Evolutionary conservation across 2,113 vertebrate genomes (phyloP).

Genomic region (Periophthalmus modestus): DNA sequence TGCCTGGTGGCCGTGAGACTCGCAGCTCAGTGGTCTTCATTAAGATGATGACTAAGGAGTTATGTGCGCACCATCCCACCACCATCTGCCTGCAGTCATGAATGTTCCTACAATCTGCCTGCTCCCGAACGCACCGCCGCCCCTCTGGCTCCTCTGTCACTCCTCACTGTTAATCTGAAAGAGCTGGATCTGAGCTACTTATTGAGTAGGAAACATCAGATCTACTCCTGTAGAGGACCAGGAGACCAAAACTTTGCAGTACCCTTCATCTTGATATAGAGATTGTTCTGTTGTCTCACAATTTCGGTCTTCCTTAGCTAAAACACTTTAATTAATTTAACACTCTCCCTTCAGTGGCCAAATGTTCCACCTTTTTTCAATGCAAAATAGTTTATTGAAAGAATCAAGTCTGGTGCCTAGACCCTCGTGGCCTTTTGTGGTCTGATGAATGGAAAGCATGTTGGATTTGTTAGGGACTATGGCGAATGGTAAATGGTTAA

Average conservation of each 20-base stretch:
- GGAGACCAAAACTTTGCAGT: constrained; percentile 9
- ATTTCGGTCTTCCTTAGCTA: no score
- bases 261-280: no score
- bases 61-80: constrained; percentile 54
- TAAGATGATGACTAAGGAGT: constrained; percentile 58
- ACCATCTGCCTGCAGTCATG: constrained; percentile 50
- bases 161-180: constrained; percentile 30
- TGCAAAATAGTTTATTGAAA: no score
- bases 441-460: no score
- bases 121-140: constrained; percentile 13
- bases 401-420: no score
- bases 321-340: no score
- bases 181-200: constrained; percentile 43
- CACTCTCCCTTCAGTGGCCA: no score
- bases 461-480: no score
- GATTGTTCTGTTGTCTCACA: no score
- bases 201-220: constrained; percentile 12
- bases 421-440: no score
- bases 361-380: no score
- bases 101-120: constrained; percentile 54
- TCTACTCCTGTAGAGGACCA: constrained; percentile 10
- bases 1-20: constrained; percentile 46
- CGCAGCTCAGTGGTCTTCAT: constrained; percentile 57
- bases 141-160: constrained; percentile 31
- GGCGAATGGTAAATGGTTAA: no score